A percentile compares a stretch with the other conserved stretches of the same genome.
phyloP scores from a whole-genome alignment of 2,888 invertebrate genomes.

The Perizoma flavofasciatum region DNA sequence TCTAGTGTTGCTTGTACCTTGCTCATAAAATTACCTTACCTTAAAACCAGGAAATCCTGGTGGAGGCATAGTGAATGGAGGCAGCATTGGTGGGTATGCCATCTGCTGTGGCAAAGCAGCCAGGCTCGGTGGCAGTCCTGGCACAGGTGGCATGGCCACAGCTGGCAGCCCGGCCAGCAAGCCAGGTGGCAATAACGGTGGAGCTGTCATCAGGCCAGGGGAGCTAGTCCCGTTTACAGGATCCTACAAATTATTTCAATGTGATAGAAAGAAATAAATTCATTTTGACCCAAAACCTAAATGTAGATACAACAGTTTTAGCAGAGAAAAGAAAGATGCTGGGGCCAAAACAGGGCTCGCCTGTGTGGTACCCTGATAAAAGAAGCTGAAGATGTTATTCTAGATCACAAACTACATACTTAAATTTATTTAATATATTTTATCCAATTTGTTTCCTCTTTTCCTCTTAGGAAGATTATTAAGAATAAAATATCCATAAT shows the following conservation, averaged over 20 bases:
- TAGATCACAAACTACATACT: no score
- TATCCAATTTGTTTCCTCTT: no score
- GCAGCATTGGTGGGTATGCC: slow-evolving; percentile 86
- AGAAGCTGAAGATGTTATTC: no score
- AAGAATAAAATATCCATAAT: no score
- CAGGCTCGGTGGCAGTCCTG: slow-evolving; percentile 73
- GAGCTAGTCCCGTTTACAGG: slow-evolving; percentile 69
- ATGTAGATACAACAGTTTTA: no score
- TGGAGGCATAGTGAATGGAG: slow-evolving; percentile 91
- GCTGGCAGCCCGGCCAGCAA: slow-evolving; percentile 75
- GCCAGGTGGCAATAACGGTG: slow-evolving; percentile 67
- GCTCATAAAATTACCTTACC: slow-evolving; percentile 9
- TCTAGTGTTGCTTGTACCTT: no score
- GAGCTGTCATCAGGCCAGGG: slow-evolving; percentile 62
- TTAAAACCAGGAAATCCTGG: slow-evolving; percentile 86
- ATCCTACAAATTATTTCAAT: slow-evolving; percentile 53
- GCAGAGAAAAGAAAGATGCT: no score
- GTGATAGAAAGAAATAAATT: neutral
- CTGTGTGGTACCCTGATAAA: no score
- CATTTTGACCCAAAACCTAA: no score
- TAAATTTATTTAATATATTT: no score
- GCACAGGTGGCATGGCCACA: slow-evolving; percentile 79
- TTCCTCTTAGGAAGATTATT: no score
- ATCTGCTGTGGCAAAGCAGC: slow-evolving; percentile 75
- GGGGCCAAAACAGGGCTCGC: no score